Evolutionary conservation across 2,113 vertebrate genomes (phyloP).

Genomic region (Planiliza haematocheilus): DNA sequence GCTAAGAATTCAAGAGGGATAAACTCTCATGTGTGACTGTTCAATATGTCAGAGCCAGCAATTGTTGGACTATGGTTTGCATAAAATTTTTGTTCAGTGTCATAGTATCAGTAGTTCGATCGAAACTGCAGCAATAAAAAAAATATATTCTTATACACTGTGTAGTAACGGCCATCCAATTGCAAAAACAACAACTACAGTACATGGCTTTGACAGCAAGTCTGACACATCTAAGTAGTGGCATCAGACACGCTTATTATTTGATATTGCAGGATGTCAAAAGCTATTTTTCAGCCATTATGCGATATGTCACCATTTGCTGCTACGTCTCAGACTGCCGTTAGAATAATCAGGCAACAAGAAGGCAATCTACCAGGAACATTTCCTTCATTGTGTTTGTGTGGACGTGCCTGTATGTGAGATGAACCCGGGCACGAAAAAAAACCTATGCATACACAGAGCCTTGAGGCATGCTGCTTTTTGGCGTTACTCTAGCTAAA

Average conservation of each 20-base stretch:
- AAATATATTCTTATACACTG: too few relatives aligned
- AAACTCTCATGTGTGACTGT: too few relatives aligned
- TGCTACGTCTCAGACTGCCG: neutral
- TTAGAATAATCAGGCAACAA: too few relatives aligned
- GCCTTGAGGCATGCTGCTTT: neutral
- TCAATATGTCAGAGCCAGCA: too few relatives aligned
- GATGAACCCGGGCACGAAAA: neutral
- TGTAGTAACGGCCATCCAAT: too few relatives aligned
- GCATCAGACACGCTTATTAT: neutral
- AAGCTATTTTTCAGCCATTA: neutral
- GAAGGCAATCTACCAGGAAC: neutral
- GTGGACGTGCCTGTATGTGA: neutral
- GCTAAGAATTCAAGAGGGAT: too few relatives aligned
- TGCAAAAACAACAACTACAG: too few relatives aligned
- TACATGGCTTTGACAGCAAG: neutral
- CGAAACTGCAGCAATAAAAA: too few relatives aligned
- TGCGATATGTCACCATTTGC: neutral
- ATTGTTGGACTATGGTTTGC: too few relatives aligned
- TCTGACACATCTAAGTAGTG: neutral
- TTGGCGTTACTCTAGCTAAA: neutral
- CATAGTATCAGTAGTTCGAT: too few relatives aligned
- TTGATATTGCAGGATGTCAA: slow-evolving; percentile 7
- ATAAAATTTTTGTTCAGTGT: too few relatives aligned
- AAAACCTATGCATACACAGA: neutral
- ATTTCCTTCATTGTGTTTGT: neutral